Evolutionary conservation across 2,797 vertebrate species (phyloP).

Genomic region (Sebastes flavidus): DNA sequence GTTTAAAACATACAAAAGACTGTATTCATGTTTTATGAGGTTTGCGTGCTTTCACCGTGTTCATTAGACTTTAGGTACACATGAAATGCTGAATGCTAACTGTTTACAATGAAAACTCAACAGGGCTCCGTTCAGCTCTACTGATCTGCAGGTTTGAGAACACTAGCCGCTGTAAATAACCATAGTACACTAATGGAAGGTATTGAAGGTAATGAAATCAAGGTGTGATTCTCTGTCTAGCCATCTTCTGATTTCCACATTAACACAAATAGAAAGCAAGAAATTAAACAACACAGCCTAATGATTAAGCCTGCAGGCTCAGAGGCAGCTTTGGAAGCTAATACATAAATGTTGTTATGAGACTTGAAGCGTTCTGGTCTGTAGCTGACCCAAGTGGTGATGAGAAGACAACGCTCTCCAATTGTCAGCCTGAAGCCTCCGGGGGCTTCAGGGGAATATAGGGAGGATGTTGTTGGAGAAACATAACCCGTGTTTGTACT

Average conservation of each 20-base stretch:
- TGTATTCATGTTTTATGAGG: neutral
- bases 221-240: neutral
- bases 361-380: neutral
- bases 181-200: neutral
- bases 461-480: conserved; percentile 77
- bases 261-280: neutral
- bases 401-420: conserved; percentile 50
- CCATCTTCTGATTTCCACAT: neutral
- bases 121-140: neutral
- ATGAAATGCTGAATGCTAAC: neutral
- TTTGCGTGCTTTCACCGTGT: neutral
- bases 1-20: neutral
- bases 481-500: conserved; percentile 15
- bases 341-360: conserved; percentile 8
- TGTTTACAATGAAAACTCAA: neutral
- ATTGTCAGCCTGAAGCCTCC: conserved; percentile 72
- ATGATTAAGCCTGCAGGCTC: conserved; percentile 11
- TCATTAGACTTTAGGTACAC: neutral
- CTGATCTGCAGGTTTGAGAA: neutral
- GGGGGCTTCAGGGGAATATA: conserved; percentile 73
- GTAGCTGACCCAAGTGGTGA: conserved; percentile 14
- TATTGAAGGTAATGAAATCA: conserved; percentile 19
- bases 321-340: conserved; percentile 1
- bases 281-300: neutral
- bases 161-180: conserved; percentile 22